Percentiles rank a stretch among this genome's conserved stretches.
These are phyloP conservation scores for Dicrurus megarhynchus DNA, from an alignment of 2,113 vertebrate genomes.

Conservation along the genomic window DNA sequence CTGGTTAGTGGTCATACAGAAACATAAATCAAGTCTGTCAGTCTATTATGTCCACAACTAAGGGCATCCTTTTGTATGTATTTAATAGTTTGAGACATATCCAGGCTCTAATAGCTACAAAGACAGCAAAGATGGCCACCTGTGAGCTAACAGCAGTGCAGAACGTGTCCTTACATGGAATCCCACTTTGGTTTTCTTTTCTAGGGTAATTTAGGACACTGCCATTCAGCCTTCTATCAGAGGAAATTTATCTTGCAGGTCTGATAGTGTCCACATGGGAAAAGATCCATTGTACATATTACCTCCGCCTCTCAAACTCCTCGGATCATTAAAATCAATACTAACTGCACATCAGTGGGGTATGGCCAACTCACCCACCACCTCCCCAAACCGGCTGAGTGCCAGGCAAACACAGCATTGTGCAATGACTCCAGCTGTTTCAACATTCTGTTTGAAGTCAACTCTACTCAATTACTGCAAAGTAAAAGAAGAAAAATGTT, in stretches of 20 bases:
- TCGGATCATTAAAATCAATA: background rate
- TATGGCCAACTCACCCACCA: background rate
- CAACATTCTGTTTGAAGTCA: background rate
- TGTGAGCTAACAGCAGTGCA: background rate
- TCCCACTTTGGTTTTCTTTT: background rate
- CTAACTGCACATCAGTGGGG: background rate
- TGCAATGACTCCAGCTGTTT: background rate
- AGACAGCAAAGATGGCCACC: background rate
- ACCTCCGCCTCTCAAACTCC: background rate
- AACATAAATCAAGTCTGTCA: background rate
- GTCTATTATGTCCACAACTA: background rate
- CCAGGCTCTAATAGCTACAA: background rate
- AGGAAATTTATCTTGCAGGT: background rate
- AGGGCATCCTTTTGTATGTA: background rate
- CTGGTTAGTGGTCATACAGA: background rate
- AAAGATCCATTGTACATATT: background rate
- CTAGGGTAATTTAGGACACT: background rate
- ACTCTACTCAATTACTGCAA: background rate
- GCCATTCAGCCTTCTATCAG: background rate
- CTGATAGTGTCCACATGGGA: background rate
- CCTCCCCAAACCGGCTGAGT: background rate
- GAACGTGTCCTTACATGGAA: fast-evolving
- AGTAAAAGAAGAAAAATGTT: background rate
- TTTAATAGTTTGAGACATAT: background rate
- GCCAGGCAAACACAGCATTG: background rate